Evolutionary conservation across 2,113 vertebrate species (phyloP), one percentile per base, ranked within the genome.

Genomic region (Phaethornis superciliosus): DNA sequence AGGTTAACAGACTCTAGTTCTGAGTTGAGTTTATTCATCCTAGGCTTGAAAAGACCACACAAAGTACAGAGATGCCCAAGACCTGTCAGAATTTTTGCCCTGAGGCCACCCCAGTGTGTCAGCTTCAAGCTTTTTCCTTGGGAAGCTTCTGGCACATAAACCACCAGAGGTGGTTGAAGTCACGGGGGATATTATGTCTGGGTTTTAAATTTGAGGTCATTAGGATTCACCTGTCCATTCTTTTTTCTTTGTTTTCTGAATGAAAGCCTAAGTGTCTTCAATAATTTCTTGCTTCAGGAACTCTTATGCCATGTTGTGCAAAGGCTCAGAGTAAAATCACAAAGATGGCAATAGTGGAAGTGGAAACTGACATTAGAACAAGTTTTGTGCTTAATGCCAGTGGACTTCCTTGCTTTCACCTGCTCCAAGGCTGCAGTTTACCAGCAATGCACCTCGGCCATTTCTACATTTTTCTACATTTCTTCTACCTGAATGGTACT

Each of bases 301-400:
- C 12, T 56, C 30, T 17, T 15, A 4, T 26, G 9, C 12, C 19
- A 5, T 0, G 0, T 44, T 46, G 23, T 54, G 46, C 12, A 32
- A 12, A 49, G 81, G 21, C n/a, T 49, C 37, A 55, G n/a, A 26
- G 46, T 81, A 69, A 13, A 37, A 58, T 11, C 28, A 17, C 1
- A 3, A 60, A 72, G 74, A 65, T 21, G 6, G 30, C 42, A 47
- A 1, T 26, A 13, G 22, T 22, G 12, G 42, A 77, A 23, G 30
- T 74, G 56, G 8, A 20, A 30, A 1, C 33, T 11, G 27, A 10
- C 44, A 47, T 55, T 89, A 10, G 55, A 87, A 0, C 54, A 35
- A 52, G 32, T 44, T 19, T 21, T 65, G 40, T 84, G 59, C 32
- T 5, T 7, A 6, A 14, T 5, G 6, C 51, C 33, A 33, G n/a